Base-by-base conservation (phyloP, 2,888 invertebrate genomes). In the Zygaena filipendulae region DNA sequence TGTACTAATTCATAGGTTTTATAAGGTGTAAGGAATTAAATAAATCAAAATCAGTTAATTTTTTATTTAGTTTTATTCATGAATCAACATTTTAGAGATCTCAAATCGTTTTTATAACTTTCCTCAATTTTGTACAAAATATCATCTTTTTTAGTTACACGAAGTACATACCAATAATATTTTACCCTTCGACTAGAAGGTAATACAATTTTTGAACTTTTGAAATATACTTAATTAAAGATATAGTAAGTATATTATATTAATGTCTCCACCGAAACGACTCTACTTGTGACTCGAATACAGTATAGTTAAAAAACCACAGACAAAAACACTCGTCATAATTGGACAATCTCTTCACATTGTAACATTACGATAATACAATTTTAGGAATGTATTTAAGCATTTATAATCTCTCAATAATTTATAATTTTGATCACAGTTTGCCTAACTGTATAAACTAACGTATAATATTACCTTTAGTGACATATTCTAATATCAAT, bases 341-440 rank as follows among this genome's bases (percentile, higher is more conserved):
- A 52, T 54, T 59, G 64, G 67, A 69, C 66, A 68, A 66, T 59
- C 56, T 60, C 53, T 58, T 59, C n/a, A n/a, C n/a, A n/a, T n/a
- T 58, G 56, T 63, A 70, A 71, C 70, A 68, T 69, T 68, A 67
- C 54, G 62, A 67, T 68, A 63, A 66, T 67, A 70, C 66, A 59
- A 66, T 69, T 62, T 68, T 72, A 75, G 77, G 77, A 77, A 75
- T 79, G 75, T 79, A 70, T 68, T 71, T 77, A 77, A 69, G 61
- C 72, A 62, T 53, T 71, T 67, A 75, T 74, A 79, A 77, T 77
- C 75, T 79, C 74, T 79, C 72, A 75, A 74, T 77, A 77, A 71
- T 79, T 75, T 72, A 77, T 77, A 79, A 79, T 77, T 77, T 77
- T 69, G 72, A 79, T 79, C 77, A 79, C 79, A 79, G 77, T 74